phyloP scores from a whole-genome alignment of 2,888 invertebrate species.

The Chymomyza fuscimana region DNA sequence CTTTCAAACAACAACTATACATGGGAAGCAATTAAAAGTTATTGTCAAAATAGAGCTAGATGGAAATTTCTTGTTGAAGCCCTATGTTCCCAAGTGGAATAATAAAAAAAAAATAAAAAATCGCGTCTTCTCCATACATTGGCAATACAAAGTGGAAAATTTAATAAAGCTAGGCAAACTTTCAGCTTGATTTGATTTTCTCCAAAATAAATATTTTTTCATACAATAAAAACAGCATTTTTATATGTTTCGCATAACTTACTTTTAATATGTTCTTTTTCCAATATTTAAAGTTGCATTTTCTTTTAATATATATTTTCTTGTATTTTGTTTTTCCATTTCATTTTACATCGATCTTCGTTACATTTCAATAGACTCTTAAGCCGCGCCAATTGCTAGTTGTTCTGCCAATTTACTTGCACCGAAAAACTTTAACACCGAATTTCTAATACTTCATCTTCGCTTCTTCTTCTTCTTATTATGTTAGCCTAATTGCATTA shows the following conservation, averaged over 20 bases:
- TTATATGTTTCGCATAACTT: constrained; percentile 57
- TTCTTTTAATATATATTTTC: no score
- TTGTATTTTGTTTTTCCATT: constrained; percentile 16
- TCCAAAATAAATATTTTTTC: no score
- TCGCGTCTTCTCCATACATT: no score
- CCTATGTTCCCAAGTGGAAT: no score
- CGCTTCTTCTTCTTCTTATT: neutral
- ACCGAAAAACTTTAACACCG: constrained; percentile 53
- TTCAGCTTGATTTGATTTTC: no score
- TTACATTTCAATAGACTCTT: constrained; percentile 62
- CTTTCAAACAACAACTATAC: no score
- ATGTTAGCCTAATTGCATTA: constrained; percentile 27
- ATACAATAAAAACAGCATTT: neutral
- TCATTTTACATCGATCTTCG: constrained; percentile 30
- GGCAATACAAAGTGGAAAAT: no score
- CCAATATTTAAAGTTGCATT: constrained; percentile 58
- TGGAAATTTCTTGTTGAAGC: no score
- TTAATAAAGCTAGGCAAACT: no score
- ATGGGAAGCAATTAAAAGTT: no score
- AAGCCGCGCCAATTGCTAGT: constrained; percentile 50
- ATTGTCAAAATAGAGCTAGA: no score
- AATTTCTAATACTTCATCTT: neutral
- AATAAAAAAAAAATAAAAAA: no score
- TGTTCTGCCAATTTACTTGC: constrained; percentile 48
- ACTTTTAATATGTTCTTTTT: constrained; percentile 61